A percentile compares a stretch with the other conserved stretches of the same genome.
Conservation (phyloP, 2,113 vertebrate species). For the Festucalex cinctus region DNA sequence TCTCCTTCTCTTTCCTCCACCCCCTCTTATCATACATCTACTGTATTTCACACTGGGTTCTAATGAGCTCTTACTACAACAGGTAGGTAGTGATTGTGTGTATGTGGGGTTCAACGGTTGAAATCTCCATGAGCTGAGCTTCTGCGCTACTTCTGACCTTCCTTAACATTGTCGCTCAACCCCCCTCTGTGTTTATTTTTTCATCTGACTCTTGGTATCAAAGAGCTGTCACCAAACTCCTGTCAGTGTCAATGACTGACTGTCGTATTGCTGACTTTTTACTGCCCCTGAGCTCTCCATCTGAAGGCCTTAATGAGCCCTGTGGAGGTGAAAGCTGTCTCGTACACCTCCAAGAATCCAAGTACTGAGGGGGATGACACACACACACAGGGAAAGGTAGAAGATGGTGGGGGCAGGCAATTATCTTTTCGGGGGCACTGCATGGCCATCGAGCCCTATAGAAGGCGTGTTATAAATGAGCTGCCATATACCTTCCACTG, state of each 20-base stretch:
- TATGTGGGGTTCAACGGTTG: not conserved
- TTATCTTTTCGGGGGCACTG: constrained; percentile 22
- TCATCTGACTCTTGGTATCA: constrained; percentile 32
- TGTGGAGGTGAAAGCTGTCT: constrained; percentile 9
- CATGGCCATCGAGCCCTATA: constrained; percentile 13
- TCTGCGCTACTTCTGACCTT: constrained; percentile 24
- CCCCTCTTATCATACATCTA: constrained; percentile 13
- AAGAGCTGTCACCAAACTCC: constrained; percentile 39
- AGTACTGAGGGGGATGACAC: constrained; percentile 10
- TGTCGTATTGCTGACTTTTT: constrained; percentile 19
- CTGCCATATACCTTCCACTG: constrained; percentile 19
- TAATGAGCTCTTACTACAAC: constrained; percentile 36
- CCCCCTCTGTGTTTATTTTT: constrained; percentile 30
- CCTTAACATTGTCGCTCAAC: constrained; percentile 8
- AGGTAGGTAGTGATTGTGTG: not conserved
- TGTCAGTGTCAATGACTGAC: constrained; percentile 23
- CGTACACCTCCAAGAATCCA: not conserved
- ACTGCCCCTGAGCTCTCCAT: not conserved
- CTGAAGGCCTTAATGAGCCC: constrained; percentile 44
- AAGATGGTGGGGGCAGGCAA: constrained; percentile 23
- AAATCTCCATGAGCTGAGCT: constrained; percentile 37
- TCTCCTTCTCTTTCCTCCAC: constrained; percentile 4
- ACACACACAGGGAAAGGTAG: constrained; percentile 10
- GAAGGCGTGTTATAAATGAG: constrained; percentile 25
- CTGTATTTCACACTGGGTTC: not conserved